A percentile compares a stretch with the other conserved stretches of the same genome.
These are phyloP conservation scores for Megathymus violae DNA, from an alignment of 1,140 invertebrate genomes.

Conservation along the genomic window DNA sequence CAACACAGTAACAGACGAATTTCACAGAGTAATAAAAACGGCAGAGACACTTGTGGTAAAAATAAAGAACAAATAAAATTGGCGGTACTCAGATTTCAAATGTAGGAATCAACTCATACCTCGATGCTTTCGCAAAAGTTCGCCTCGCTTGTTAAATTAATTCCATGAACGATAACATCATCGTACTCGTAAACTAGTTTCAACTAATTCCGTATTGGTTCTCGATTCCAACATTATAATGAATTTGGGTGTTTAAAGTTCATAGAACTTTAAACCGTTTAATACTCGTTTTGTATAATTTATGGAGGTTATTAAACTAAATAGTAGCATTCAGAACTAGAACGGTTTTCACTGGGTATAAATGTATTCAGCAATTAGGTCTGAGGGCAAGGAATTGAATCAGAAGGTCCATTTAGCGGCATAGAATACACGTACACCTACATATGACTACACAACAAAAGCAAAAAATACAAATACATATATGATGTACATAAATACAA, in stretches of 20 bases:
- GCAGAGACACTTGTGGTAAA: too few species aligned
- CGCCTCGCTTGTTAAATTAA: neutral
- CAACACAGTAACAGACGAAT: too few species aligned
- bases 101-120: too few species aligned
- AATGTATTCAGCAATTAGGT: neutral
- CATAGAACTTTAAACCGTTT: neutral
- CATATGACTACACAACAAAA: too few species aligned
- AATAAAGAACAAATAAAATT: too few species aligned
- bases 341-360: neutral
- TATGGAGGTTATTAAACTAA: neutral
- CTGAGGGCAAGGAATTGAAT: neutral
- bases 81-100: too few species aligned
- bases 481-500: too few species aligned
- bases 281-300: neutral
- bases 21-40: too few species aligned
- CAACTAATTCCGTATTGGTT: neutral
- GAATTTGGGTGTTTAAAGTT: neutral
- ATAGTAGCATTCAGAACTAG: neutral
- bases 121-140: neutral
- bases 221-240: neutral
- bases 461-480: too few species aligned
- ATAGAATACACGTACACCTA: too few species aligned
- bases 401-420: too few species aligned
- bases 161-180: neutral
- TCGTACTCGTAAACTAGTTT: neutral